Evolutionary conservation across 2,797 vertebrate species (phyloP).

Genomic region (Sarcophilus harrisii): DNA sequence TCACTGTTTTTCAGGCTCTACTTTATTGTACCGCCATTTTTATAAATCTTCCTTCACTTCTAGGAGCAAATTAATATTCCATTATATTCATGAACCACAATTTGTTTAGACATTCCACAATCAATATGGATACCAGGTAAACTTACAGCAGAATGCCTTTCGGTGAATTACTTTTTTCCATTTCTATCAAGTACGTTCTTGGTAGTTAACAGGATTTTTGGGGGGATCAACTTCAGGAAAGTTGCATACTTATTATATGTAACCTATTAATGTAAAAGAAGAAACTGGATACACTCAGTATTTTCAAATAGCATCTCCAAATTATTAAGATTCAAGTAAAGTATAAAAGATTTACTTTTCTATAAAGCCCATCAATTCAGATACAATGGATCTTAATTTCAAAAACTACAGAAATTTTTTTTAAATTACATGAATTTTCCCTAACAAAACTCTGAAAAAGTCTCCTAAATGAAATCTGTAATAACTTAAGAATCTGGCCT

Average conservation of each 20-base stretch:
- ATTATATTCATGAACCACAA: neutral
- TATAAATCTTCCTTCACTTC: neutral
- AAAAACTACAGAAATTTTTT: neutral
- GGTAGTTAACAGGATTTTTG: neutral
- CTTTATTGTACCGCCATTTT: neutral
- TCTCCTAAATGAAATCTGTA: neutral
- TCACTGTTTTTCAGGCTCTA: neutral
- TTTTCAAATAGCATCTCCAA: neutral
- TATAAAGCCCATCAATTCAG: neutral
- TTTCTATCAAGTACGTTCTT: neutral
- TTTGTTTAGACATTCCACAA: neutral
- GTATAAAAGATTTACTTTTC: neutral
- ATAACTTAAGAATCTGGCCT: neutral
- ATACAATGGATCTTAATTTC: neutral
- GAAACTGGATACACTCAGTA: conserved; percentile 3
- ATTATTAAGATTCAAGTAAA: conserved; percentile 22
- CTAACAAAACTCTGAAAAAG: neutral
- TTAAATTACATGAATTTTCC: neutral
- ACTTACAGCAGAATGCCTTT: neutral
- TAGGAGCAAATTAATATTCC: neutral
- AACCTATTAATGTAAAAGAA: neutral
- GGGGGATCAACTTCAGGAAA: too few species aligned
- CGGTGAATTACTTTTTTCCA: neutral
- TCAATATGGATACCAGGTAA: neutral
- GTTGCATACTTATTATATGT: neutral